Conservation (phyloP, 2,888 invertebrate genomes). For the Synergus umbraculus region DNA sequence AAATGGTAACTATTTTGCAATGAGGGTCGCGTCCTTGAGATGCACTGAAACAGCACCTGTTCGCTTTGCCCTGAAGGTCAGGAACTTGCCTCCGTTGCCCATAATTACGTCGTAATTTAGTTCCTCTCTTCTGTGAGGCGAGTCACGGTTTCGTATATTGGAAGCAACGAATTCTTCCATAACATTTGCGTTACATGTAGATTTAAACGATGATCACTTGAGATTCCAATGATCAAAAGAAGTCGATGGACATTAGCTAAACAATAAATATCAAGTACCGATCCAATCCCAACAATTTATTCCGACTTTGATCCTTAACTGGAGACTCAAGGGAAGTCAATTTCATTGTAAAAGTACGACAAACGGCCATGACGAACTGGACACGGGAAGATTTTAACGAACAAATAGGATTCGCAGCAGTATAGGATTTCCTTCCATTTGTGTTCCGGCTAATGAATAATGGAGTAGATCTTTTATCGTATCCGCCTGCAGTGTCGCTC, state of each 20-base stretch:
- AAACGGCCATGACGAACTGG: conserved; percentile 27
- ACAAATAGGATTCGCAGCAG: conserved; percentile 19
- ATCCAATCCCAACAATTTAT: conserved; percentile 21
- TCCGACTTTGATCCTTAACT: conserved; percentile 7
- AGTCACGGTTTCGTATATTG: not conserved
- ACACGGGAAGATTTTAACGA: conserved; percentile 34
- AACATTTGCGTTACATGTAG: not conserved
- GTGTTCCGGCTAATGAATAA: conserved; percentile 33
- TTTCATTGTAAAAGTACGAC: conserved; percentile 26
- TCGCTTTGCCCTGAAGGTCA: not conserved
- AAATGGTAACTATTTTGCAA: not conserved
- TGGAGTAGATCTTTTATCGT: conserved; percentile 29
- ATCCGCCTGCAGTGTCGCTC: conserved; percentile 19
- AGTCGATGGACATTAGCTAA: not conserved
- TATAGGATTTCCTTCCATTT: conserved; percentile 27
- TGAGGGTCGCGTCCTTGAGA: conserved; percentile 3
- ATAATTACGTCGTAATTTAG: conserved; percentile 25
- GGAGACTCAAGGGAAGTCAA: not conserved
- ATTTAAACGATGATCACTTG: not conserved
- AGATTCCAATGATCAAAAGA: conserved; percentile 1
- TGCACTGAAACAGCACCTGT: not conserved
- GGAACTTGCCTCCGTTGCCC: conserved; percentile 2
- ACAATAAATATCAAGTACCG: conserved; percentile 9
- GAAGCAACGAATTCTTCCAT: not conserved
- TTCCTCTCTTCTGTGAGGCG: conserved; percentile 5